Evolutionary conservation across 2,888 invertebrate genomes (phyloP).

Genomic region (Phymatocera aterrima): DNA sequence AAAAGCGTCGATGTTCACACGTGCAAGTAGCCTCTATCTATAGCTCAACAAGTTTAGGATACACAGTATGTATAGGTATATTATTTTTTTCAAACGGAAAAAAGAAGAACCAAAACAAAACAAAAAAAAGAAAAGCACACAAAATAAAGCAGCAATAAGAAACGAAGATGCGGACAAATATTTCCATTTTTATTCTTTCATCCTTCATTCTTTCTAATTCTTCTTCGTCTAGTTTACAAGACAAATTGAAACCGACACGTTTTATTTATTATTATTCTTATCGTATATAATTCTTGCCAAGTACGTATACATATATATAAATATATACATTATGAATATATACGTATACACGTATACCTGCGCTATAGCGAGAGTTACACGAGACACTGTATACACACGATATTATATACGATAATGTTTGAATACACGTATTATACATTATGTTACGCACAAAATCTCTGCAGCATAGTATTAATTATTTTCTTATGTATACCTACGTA

Average conservation of each 20-base stretch:
- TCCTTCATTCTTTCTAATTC: not conserved
- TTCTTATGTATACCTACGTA: not conserved
- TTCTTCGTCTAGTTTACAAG: not conserved
- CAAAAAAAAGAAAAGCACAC: too few relatives aligned
- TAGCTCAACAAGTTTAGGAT: too few relatives aligned
- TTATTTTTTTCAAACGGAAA: not conserved
- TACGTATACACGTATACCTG: not conserved
- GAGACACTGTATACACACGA: not conserved
- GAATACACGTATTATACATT: not conserved
- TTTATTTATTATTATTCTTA: not conserved
- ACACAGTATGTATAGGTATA: not conserved
- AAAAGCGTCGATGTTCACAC: slow-evolving; percentile 87
- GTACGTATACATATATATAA: not conserved
- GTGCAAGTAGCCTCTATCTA: slow-evolving; percentile 82
- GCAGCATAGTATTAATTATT: slow-evolving; percentile 6
- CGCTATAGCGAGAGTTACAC: not conserved
- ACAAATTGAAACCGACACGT: too few relatives aligned
- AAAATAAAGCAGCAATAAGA: too few relatives aligned
- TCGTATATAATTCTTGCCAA: slow-evolving; percentile 22
- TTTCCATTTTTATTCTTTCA: too few relatives aligned
- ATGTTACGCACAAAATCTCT: not conserved
- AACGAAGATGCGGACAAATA: too few relatives aligned
- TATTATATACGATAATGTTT: too few relatives aligned
- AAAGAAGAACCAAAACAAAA: not conserved
- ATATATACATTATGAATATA: not conserved